Evolutionary conservation across 1,140 invertebrate genomes (phyloP).

Genomic region (Oryctes rhinoceros): DNA sequence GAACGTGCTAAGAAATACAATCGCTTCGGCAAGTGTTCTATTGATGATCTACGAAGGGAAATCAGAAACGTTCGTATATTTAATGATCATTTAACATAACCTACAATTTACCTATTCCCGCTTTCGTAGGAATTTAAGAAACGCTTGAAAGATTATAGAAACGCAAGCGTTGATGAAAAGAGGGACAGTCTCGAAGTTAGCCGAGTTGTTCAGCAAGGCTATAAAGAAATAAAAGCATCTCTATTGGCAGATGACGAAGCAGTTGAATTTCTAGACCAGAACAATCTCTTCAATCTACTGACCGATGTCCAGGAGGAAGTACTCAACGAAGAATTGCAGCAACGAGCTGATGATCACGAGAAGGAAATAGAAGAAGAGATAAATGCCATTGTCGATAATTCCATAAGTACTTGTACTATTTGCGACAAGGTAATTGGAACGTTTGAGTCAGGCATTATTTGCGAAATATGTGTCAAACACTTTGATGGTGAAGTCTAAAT

Average conservation of each 20-base stretch:
- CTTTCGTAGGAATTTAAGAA: constrained; percentile 30
- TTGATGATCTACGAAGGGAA: constrained; percentile 20
- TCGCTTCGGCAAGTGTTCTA: not conserved
- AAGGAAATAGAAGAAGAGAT: not conserved
- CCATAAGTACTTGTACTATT: not conserved
- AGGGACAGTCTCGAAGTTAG: not conserved
- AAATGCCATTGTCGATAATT: not conserved
- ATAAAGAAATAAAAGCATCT: not conserved
- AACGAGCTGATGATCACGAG: constrained; percentile 11
- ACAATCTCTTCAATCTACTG: not conserved
- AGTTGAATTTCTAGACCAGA: not conserved
- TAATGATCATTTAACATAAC: not conserved
- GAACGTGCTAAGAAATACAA: not conserved
- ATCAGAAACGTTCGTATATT: constrained; percentile 23
- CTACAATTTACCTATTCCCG: not conserved
- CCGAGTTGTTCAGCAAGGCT: not conserved
- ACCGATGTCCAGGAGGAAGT: constrained; percentile 28
- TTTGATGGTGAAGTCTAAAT: not conserved
- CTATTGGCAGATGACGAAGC: not conserved
- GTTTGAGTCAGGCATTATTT: not conserved
- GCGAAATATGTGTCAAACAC: not conserved
- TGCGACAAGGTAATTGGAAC: not conserved
- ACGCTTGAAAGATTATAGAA: not conserved
- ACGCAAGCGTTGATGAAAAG: not conserved
- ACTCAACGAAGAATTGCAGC: not conserved